Base-by-base conservation (phyloP, 2,113 vertebrate species). In the Semnornis frantzii region DNA sequence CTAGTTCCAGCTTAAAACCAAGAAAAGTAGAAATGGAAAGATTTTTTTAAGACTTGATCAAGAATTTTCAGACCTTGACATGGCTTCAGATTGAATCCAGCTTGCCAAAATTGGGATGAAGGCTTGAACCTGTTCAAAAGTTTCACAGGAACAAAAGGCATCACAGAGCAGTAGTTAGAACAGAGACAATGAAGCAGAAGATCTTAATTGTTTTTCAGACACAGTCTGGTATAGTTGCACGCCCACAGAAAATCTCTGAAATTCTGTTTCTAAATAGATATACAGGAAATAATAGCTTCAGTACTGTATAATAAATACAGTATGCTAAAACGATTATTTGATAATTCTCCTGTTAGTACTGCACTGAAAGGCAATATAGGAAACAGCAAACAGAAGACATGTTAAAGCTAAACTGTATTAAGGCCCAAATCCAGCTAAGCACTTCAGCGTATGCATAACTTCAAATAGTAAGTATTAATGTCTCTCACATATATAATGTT, bases 1-100 rank as follows among this genome's bases (percentile, higher is more conserved):
- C 62, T 62, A 72, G 65, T 93, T 96, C 90, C 83, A 94, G 54
- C 20, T 82, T 75, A 86, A 94, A 95, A 81, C 33, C 44, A 90
- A 86, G 80, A 90, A 94, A 93, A 96, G 37, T 76, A 95, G 82
- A 94, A 93, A 59, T 94, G 86, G 89, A 94, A 90, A 92, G 93
- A 79, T 82, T 81, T 81, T 81, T 94, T 72, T 90, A 87, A 52
- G 65, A 72, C 73, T 37, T 72, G 70, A 90, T 92, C 70, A 82
- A 86, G 59, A 87, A 89, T 93, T 94, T 94, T 96, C 73, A 94
- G 90, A 84, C 77, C 65, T 92, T 78, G 55, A 90, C 65, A 86
- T 59, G 65, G 80, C 44, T 88, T 87, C 46, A 86, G 62, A 71
- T 73, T 84, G 7, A 2, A 58, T 62, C 27, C 25, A 50, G 19